These are phyloP conservation scores for Phymanthus crucifer DNA, from an alignment of 92 coral and sea anemone genomes.

Conservation along the genomic window DNA sequence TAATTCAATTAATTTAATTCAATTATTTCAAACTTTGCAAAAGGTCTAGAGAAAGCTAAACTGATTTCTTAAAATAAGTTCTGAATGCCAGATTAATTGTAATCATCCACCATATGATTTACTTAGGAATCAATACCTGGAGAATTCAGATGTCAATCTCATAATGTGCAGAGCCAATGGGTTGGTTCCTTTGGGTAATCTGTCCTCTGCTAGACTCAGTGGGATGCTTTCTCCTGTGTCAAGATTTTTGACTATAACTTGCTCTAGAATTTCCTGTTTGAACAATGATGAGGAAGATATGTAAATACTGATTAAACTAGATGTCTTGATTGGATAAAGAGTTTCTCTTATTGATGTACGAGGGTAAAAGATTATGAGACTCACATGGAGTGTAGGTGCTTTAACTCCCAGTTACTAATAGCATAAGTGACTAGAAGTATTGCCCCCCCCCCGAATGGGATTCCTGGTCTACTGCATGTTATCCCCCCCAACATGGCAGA, in stretches of 20 bases:
- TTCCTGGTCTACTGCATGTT: too few species aligned
- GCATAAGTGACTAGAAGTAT: too few species aligned
- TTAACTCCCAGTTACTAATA: too few species aligned
- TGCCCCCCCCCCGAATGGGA: too few species aligned
- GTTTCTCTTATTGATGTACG: too few species aligned
- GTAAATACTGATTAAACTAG: neutral
- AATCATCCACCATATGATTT: neutral
- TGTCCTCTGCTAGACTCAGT: conserved; percentile 88
- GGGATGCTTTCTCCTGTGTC: conserved; percentile 98
- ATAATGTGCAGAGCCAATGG: conserved; percentile 92
- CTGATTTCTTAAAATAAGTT: too few species aligned
- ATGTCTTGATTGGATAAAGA: too few species aligned
- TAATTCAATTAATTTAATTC: too few species aligned
- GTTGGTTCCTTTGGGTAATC: conserved; percentile 88
- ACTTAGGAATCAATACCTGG: conserved; percentile 57
- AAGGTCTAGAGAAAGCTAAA: neutral
- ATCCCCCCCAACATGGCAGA: too few species aligned
- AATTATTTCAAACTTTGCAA: neutral
- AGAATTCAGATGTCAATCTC: conserved; percentile 92
- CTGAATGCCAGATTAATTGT: too few species aligned
- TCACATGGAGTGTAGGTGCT: too few species aligned
- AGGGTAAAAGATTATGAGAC: too few species aligned
- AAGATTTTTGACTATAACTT: conserved; percentile 87
- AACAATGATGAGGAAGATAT: neutral
- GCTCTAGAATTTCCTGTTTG: conserved; percentile 89